A percentile compares a stretch with the other conserved stretches of the same genome.
Conservation (phyloP, 2,797 vertebrate species). For the Hyperoplus immaculatus region DNA sequence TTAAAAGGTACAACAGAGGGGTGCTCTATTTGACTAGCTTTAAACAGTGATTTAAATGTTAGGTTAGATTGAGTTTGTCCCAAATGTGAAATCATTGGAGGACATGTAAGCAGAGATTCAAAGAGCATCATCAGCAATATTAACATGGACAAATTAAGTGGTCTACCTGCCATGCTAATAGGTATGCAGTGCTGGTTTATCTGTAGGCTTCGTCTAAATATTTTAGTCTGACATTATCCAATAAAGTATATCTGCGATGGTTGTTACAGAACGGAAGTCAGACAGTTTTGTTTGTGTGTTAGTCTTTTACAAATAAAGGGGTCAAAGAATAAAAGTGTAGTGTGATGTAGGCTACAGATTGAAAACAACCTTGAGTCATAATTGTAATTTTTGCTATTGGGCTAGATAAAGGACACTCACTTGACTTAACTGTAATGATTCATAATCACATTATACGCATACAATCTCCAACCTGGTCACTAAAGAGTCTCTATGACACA, state of each 20-base stretch:
- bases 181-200: background rate
- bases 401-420: background rate
- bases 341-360: background rate
- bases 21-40: background rate
- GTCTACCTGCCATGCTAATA: background rate
- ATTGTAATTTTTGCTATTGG: background rate
- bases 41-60: slow-evolving; percentile 24
- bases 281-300: too few relatives aligned
- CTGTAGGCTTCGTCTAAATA: background rate
- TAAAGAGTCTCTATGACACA: slow-evolving; percentile 36
- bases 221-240: slow-evolving; percentile 5
- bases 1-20: slow-evolving; percentile 4
- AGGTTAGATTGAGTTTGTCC: background rate
- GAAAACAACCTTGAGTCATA: background rate
- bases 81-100: background rate
- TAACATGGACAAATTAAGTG: slow-evolving; percentile 9
- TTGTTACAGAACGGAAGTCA: background rate
- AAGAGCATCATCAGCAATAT: background rate
- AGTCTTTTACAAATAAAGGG: too few relatives aligned
- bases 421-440: slow-evolving; percentile 46
- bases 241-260: background rate
- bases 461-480: slow-evolving; percentile 56
- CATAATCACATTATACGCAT: slow-evolving; percentile 78
- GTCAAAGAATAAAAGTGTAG: background rate
- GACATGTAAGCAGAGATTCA: background rate